A percentile compares a stretch with the other conserved stretches of the same genome.
Evolutionary conservation across 2,797 vertebrate species (phyloP).

Genomic region (Macropus fuliginosus): DNA sequence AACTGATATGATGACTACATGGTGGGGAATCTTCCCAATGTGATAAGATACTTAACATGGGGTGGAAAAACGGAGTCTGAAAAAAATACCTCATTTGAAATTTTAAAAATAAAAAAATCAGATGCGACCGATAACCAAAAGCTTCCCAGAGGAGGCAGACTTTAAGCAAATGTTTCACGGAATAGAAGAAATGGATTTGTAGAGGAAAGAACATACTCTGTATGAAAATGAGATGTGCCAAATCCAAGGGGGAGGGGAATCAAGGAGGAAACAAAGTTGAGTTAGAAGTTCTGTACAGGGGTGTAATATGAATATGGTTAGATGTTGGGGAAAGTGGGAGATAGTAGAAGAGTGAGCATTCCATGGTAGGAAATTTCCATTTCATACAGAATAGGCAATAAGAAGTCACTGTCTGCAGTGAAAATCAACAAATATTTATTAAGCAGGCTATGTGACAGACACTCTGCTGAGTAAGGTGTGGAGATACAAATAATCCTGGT

Average conservation of each 20-base stretch:
- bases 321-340: background rate
- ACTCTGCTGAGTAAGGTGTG: background rate
- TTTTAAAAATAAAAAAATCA: background rate
- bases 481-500: background rate
- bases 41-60: background rate
- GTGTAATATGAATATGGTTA: background rate
- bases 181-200: background rate
- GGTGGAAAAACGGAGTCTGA: background rate
- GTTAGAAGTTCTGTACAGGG: background rate
- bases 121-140: background rate
- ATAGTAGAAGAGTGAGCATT: background rate
- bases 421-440: background rate
- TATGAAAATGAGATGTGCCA: background rate
- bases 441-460: background rate
- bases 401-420: background rate
- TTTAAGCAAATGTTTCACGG: background rate
- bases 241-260: background rate
- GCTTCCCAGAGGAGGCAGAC: background rate
- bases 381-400: background rate
- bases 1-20: background rate
- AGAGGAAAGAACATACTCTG: background rate
- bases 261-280: background rate
- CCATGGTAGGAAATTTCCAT: background rate
- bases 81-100: background rate
- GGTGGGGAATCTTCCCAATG: background rate